A percentile compares a stretch with the other conserved stretches of the same genome.
phyloP scores from a whole-genome alignment of 2,888 invertebrate species.

The Ornithoptera priamus region DNA sequence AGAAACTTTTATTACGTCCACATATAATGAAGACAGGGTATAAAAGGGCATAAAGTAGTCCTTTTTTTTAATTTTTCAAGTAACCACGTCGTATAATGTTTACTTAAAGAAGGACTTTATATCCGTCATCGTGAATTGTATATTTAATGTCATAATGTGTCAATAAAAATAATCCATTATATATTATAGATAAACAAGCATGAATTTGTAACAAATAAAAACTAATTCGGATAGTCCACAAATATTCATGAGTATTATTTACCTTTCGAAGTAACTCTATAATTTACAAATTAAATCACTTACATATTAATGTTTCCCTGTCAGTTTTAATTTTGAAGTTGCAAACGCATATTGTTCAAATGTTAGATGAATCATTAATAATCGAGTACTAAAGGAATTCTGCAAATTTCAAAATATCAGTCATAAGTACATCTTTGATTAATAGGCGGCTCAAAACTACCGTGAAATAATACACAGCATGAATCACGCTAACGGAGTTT shows the following conservation, averaged over 20 bases:
- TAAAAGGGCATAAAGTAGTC: not conserved
- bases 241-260: not conserved
- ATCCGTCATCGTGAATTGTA: too few relatives aligned
- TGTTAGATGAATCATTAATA: constrained; percentile 37
- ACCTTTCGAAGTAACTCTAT: not conserved
- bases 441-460: constrained; percentile 40
- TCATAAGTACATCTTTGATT: constrained; percentile 40
- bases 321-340: constrained; percentile 16
- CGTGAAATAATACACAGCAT: constrained; percentile 41
- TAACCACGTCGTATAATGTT: not conserved
- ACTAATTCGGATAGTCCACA: not conserved
- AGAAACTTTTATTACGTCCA: not conserved
- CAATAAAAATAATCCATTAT: too few relatives aligned
- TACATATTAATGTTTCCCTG: constrained; percentile 21
- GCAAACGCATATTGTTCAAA: constrained; percentile 14
- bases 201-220: not conserved
- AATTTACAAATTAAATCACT: not conserved
- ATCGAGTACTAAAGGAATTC: constrained; percentile 33
- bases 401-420: constrained; percentile 39
- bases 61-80: not conserved
- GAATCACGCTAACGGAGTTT: constrained; percentile 38
- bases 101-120: too few relatives aligned
- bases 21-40: not conserved
- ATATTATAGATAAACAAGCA: too few relatives aligned
- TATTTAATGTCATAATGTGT: too few relatives aligned